Conservation (phyloP, 2,113 vertebrate species). For the Sigmodon hispidus region DNA sequence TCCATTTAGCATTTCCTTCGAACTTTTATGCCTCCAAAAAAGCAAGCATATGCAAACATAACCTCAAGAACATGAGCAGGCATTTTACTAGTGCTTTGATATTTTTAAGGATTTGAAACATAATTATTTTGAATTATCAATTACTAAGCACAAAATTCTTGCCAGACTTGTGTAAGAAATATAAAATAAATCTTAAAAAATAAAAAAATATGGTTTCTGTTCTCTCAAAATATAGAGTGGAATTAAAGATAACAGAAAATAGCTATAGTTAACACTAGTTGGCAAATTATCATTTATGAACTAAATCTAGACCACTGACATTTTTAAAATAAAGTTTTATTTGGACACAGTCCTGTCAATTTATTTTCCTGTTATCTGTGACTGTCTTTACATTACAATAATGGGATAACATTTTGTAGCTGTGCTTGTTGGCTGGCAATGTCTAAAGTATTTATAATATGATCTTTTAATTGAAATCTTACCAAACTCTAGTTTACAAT, state of each 20-base stretch:
- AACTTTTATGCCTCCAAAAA: slow-evolving; percentile 5
- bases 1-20: background rate
- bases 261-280: background rate
- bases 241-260: background rate
- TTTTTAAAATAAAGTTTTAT: slow-evolving; percentile 27
- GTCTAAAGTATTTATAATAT: background rate
- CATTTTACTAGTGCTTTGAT: background rate
- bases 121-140: background rate
- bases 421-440: background rate
- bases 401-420: background rate
- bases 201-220: background rate
- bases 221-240: background rate
- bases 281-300: background rate
- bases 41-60: background rate
- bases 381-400: background rate
- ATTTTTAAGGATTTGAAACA: background rate
- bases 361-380: background rate
- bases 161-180: background rate
- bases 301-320: background rate
- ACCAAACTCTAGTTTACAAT: background rate
- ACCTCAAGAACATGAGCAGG: background rate
- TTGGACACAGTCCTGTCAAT: background rate
- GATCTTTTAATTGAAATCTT: background rate
- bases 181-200: background rate
- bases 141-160: background rate